Percentiles rank a stretch among this genome's conserved stretches.
Conservation (phyloP, 2,888 invertebrate species). For the Philaethria dido region DNA sequence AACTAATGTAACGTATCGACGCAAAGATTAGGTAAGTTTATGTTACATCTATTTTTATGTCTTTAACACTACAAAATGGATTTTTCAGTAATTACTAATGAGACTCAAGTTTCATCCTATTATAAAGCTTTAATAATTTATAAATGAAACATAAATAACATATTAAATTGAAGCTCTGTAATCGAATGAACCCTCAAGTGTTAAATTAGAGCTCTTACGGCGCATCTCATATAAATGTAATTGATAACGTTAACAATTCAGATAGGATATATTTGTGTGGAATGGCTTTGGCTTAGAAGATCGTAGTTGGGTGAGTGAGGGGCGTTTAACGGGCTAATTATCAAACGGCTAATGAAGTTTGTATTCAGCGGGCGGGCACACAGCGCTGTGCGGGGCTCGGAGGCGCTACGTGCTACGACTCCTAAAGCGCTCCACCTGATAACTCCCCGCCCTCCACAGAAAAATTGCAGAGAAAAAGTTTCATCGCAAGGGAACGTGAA, state of each 20-base stretch:
- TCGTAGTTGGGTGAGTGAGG: constrained; percentile 72
- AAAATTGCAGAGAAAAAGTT: constrained; percentile 84
- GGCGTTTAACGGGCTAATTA: constrained; percentile 84
- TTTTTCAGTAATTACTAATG: too few relatives aligned
- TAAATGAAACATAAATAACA: not conserved
- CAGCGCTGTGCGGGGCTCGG: constrained; percentile 64
- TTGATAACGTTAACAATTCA: constrained; percentile 33
- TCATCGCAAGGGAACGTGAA: constrained; percentile 83
- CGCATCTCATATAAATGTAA: constrained; percentile 25
- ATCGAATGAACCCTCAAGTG: constrained; percentile 1
- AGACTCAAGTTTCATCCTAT: too few relatives aligned
- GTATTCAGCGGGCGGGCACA: constrained; percentile 79
- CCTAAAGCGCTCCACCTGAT: constrained; percentile 79
- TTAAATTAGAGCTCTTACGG: not conserved
- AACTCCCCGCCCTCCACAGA: constrained; percentile 79
- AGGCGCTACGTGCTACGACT: constrained; percentile 78
- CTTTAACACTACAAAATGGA: too few relatives aligned
- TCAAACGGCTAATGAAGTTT: constrained; percentile 85
- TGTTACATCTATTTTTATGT: too few relatives aligned
- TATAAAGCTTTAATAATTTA: not conserved
- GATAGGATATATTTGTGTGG: constrained; percentile 46
- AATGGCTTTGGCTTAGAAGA: constrained; percentile 62
- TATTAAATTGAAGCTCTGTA: not conserved
- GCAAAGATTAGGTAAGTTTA: too few relatives aligned
- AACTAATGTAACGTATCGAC: too few relatives aligned